These are phyloP conservation scores for Rhopalosiphum padi DNA, from an alignment of 1,140 invertebrate genomes.

Conservation along the genomic window DNA sequence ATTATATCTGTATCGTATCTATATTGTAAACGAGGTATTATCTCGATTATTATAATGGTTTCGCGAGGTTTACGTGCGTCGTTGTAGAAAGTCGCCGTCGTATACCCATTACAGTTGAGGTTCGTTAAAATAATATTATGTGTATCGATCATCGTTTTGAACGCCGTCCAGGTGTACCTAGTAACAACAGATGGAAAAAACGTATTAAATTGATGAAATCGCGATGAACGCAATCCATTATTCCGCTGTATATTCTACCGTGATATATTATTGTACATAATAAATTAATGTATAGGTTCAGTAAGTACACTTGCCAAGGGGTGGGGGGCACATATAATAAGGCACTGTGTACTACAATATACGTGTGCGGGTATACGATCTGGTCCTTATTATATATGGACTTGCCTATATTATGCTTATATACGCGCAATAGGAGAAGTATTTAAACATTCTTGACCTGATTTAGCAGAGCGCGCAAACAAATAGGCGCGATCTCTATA, in stretches of 20 bases:
- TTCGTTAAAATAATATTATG: slow-evolving; percentile 47
- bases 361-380: background rate
- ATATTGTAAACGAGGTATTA: background rate
- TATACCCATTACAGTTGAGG: background rate
- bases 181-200: background rate
- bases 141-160: slow-evolving; percentile 48
- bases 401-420: background rate
- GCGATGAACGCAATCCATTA: background rate
- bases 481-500: background rate
- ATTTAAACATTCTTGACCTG: slow-evolving; percentile 44
- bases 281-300: background rate
- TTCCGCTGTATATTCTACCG: background rate
- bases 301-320: background rate
- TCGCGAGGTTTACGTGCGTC: background rate
- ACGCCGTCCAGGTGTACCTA: background rate
- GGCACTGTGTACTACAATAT: background rate
- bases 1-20: background rate
- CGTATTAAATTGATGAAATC: slow-evolving; percentile 25
- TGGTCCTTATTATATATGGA: slow-evolving; percentile 19
- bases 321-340: background rate
- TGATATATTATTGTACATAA: background rate
- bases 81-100: slow-evolving; percentile 26
- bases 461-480: background rate
- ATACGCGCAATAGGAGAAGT: background rate
- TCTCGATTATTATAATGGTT: slow-evolving; percentile 15